Conservation (phyloP, 2,113 vertebrate genomes). For the Monopterus albus region DNA sequence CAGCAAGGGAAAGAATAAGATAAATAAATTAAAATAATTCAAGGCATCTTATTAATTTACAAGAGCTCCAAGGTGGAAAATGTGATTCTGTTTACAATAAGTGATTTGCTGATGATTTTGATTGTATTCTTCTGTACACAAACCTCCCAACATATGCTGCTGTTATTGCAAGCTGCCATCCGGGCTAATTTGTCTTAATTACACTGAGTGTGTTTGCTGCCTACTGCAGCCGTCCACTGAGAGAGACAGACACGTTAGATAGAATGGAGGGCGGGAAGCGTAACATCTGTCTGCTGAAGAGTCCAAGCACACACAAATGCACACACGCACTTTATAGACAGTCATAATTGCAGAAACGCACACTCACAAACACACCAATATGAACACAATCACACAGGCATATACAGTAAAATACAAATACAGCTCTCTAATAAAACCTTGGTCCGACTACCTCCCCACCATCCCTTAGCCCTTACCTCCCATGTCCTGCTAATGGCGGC, state of each 20-base stretch:
- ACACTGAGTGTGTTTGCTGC: slow-evolving; percentile 68
- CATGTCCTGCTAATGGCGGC: slow-evolving; percentile 92
- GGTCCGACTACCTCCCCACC: slow-evolving; percentile 57
- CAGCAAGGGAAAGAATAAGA: neutral
- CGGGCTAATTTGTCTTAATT: slow-evolving; percentile 81
- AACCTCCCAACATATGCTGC: slow-evolving; percentile 73
- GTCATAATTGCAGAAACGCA: slow-evolving; percentile 46
- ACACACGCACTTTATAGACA: neutral
- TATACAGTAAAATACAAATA: slow-evolving; percentile 42
- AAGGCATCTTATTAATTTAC: slow-evolving; percentile 32
- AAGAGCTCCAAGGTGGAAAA: slow-evolving; percentile 42
- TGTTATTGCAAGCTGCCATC: slow-evolving; percentile 71
- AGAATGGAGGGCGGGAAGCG: slow-evolving; percentile 74
- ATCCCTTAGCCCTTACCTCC: slow-evolving; percentile 87
- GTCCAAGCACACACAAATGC: slow-evolving; percentile 7
- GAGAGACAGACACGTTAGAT: slow-evolving; percentile 73
- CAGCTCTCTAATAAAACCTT: slow-evolving; percentile 67
- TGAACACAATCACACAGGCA: slow-evolving; percentile 21
- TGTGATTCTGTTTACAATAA: slow-evolving; percentile 56
- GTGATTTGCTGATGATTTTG: slow-evolving; percentile 73
- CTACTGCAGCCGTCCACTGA: slow-evolving; percentile 64
- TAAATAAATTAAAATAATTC: slow-evolving; percentile 16
- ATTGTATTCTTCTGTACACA: slow-evolving; percentile 71
- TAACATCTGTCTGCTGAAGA: slow-evolving; percentile 76
- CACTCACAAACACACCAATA: slow-evolving; percentile 8